These are phyloP conservation scores for Chironomus striatipennis DNA, from an alignment of 1,140 invertebrate species.

Conservation along the genomic window DNA sequence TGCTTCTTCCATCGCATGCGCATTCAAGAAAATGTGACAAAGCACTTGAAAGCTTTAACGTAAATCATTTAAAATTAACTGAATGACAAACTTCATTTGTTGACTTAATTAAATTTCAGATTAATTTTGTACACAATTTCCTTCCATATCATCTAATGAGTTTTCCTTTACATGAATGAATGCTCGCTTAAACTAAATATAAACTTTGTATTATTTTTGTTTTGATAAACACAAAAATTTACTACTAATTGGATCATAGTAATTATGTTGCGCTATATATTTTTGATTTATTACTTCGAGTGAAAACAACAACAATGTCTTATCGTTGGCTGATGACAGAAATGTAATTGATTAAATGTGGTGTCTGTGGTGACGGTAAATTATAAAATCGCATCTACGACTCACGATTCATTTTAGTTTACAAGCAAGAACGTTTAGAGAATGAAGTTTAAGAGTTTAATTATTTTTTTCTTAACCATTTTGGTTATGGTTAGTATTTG, in stretches of 20 bases:
- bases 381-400: neutral
- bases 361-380: neutral
- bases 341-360: neutral
- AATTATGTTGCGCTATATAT: neutral
- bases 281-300: conserved; percentile 2
- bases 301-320: neutral
- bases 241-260: neutral
- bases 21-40: too few species aligned
- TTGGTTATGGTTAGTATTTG: neutral
- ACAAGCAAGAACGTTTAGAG: neutral
- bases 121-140: too few species aligned
- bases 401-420: neutral
- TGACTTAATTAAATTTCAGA: too few species aligned
- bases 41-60: too few species aligned
- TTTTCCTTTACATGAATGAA: neutral
- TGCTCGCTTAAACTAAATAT: neutral
- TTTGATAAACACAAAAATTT: neutral
- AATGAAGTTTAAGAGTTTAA: neutral
- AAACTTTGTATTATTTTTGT: neutral
- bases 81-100: too few species aligned
- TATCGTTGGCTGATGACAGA: neutral
- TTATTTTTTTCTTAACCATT: neutral
- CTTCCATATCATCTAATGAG: too few species aligned
- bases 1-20: too few species aligned
- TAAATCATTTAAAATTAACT: too few species aligned